Evolutionary conservation across 2,888 invertebrate genomes (phyloP), one percentile per base, ranked within the genome.

Genomic region (Lasioglossum marginatum): DNA sequence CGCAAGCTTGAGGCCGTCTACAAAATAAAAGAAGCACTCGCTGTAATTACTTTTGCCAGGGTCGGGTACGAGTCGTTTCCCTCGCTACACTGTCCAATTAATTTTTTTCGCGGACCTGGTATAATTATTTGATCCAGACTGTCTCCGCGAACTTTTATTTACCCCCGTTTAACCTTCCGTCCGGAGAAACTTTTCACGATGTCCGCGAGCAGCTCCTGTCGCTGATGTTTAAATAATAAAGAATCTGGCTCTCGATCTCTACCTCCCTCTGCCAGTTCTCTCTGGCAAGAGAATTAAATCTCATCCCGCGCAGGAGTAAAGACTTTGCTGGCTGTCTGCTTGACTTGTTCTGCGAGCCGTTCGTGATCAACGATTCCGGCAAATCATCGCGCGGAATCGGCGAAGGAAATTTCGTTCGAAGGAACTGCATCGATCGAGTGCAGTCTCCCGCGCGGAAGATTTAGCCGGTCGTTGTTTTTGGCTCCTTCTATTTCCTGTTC

Each of bases 401-500:
- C 63, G 45, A 43, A 77, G 74, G 83, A 77, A 76, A 83, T 82
- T 83, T 80, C 34, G 77, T 74, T 52, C 73, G 34, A 19, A 12
- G 66, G 34, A 60, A 72, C 43, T 78, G 77, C 79, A 85, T 88
- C 84, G 87, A 87, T 82, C 77, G 71, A 19, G 66, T 3, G n/a
- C 16, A 14, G 8, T 37, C 76, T 45, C 76, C 76, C 81, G 63
- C 82, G 27, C 52, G 66, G 40, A 63, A 82, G 87, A 82, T 82
- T 87, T 82, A 87, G 66, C 70, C 45, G 75, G 34, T 85, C 85
- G 80, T 79, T 88, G 81, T 82, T 85, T 85, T 79, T 81, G 73
- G 70, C 85, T 57, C 80, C 76, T 78, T 87, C 77, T 74, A 82
- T 68, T 87, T 85, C 82, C 77, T 48, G 79, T 72, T 81, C 77